Base-by-base conservation (phyloP, 2,888 invertebrate species). In the Actias luna region DNA sequence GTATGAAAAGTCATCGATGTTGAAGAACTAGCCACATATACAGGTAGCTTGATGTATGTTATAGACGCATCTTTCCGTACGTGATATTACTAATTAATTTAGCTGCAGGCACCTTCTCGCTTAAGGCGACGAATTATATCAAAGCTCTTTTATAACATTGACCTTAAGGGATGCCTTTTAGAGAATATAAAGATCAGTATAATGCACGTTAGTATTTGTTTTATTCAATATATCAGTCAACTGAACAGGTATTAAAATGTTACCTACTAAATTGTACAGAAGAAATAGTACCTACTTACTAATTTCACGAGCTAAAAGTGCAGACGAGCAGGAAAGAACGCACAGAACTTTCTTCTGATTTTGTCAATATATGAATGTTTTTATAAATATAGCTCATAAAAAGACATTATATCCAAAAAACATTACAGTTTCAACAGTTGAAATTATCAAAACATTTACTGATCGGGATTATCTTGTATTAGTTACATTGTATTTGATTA, bases 61-160 rank as follows among this genome's bases (percentile, higher is more conserved):
- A 80, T 80, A 80, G 68, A 69, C 81, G 83, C 82, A 82, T 82
- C 82, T 79, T 29, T 42, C 58, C 33, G 57, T 59, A 65, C 67
- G 68, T 68, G 69, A 68, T 65, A 59, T 58, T 58, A 29, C 60
- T 69, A 69, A 67, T 67, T 64, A 65, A 67, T 67, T 63, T 65
- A 61, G 61, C 66, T 58, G 36, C 61, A 58, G 66, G 67, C 65
- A 55, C 61, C 60, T 61, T 60, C 25, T 27, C 58, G 62, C 25
- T 63, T 67, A 62, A 62, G 61, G 58, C 42, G 42, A n/a, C 5
- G 55, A 29, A 55, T 55, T n/a, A 27, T 29, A 29, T 29, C n/a
- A 1, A 5, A 5, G n/a, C 27, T n/a, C 7, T 18, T 29, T 55
- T 29, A 14, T 55, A 55, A 55, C 2, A 2, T 29, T 52, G 1